Base-by-base conservation (phyloP, 2,888 invertebrate species). In the Linnaemya vulpina region DNA sequence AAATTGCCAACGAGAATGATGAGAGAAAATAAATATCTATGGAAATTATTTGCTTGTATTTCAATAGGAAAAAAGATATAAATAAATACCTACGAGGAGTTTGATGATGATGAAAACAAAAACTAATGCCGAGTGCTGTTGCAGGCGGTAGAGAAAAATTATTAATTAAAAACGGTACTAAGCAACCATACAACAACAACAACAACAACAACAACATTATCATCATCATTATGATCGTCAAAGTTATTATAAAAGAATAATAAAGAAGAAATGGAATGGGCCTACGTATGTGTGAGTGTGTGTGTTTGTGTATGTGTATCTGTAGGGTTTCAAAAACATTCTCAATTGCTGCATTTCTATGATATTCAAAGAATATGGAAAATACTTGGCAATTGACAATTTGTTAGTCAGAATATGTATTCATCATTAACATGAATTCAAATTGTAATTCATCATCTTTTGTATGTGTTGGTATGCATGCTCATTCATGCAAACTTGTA, bases 381-480 rank as follows among this genome's bases (percentile, higher is more conserved):
- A 67, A 70, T 62, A 63, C 70, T 53, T 63, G 22, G 25, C 40
- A 79, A 71, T 79, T 71, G 71, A 79, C 78, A 71, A 79, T 71
- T 55, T 55, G 78, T 46, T 43, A 49, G 55, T 65, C 5, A 65
- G 46, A n/a, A n/a, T n/a, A n/a, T 22, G 17, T 62, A 10, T 73
- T 55, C 73, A 58, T 79, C 73, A 73, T 79, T 79, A 55, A 65
- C 17, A 60, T 49, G 25, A 8, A 38, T 35, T 58, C 60, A 60
- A n/a, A 20, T 38, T 1, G 9, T 51, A 63, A 62, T 51, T 35
- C 49, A 60, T 55, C 55, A 73, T 13, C 25, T 3, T 22, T 22
- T 60, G n/a, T 9, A 30, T n/a, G n/a, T 60, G 0, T 53, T n/a
- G 15, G n/a, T 3, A 22, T 25, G 13, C 43, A 58, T 40, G 4